Conservation (phyloP, 2,797 vertebrate species). For the Hozukius guyotensis region DNA sequence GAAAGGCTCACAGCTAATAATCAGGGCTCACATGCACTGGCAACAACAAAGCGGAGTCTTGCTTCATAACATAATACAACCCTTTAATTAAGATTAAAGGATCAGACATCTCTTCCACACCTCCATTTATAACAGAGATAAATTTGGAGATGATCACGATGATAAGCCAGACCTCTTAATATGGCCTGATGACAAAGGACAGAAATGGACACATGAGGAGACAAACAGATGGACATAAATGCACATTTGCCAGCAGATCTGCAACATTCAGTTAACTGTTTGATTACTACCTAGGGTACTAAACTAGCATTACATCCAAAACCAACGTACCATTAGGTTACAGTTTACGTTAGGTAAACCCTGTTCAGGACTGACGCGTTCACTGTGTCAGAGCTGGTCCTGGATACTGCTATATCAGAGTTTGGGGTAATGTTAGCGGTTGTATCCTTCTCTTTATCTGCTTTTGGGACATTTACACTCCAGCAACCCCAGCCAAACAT, state of each 20-base stretch:
- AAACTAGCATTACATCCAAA: background rate
- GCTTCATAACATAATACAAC: slow-evolving; percentile 17
- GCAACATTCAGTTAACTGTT: background rate
- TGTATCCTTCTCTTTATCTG: background rate
- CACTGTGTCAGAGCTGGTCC: background rate
- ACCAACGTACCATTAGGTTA: background rate
- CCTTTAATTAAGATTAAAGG: slow-evolving; percentile 25
- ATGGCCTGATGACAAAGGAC: background rate
- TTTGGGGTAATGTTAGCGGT: background rate
- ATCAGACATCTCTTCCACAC: background rate
- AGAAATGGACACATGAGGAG: background rate
- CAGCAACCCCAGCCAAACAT: background rate
- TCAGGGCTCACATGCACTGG: background rate
- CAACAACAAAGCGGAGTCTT: background rate
- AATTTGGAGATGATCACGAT: background rate
- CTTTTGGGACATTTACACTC: background rate
- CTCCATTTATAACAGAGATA: background rate
- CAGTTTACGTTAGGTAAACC: background rate
- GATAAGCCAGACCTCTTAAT: slow-evolving; percentile 6
- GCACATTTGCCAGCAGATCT: background rate
- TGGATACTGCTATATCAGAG: background rate
- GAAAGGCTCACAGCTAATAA: slow-evolving; percentile 18
- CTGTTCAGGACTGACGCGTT: background rate
- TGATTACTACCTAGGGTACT: background rate
- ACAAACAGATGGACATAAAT: background rate